These are phyloP conservation scores for Tetrax tetrax DNA, from an alignment of 2,113 vertebrate genomes.

Conservation along the genomic window DNA sequence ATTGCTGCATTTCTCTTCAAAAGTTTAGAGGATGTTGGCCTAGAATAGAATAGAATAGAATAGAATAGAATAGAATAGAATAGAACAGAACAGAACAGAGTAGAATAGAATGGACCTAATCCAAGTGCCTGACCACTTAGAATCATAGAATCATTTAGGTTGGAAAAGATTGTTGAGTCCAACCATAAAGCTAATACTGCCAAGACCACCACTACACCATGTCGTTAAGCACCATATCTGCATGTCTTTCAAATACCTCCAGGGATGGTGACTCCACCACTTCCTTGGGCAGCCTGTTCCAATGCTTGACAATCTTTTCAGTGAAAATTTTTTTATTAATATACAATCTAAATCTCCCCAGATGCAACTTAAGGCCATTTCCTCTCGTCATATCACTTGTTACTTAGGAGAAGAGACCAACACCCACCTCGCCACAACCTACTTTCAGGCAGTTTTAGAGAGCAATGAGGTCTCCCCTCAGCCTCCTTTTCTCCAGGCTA, in stretches of 20 bases:
- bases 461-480: neutral
- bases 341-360: too few relatives aligned
- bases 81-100: too few relatives aligned
- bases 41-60: neutral
- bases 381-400: neutral
- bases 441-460: too few relatives aligned
- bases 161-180: neutral
- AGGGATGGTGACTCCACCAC: neutral
- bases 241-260: neutral
- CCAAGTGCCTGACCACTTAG: neutral
- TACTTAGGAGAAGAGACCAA: neutral
- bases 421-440: too few relatives aligned
- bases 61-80: neutral
- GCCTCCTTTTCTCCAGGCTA: neutral
- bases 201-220: neutral
- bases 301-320: neutral
- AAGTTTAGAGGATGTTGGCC: neutral
- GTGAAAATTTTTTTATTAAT: neutral
- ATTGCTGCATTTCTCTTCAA: fast-evolving
- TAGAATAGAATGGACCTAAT: neutral
- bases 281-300: neutral
- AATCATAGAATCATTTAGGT: neutral
- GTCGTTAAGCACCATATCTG: too few relatives aligned
- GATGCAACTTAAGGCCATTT: neutral
- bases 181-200: neutral